These are phyloP conservation scores for Athetis lepigone DNA, from an alignment of 2,888 invertebrate species.

Conservation along the genomic window DNA sequence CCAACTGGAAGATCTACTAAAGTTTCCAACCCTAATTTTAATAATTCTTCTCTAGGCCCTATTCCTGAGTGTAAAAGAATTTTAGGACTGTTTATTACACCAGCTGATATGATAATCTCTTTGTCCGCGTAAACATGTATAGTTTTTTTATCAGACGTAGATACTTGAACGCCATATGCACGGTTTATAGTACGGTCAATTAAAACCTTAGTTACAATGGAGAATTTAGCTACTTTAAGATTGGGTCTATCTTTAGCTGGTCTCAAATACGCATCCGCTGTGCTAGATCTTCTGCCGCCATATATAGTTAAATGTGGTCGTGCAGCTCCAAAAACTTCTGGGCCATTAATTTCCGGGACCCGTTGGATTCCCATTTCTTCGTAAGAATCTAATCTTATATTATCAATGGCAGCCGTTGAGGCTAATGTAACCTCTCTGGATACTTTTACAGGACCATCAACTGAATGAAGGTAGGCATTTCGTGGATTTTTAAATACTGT, in stretches of 20 bases:
- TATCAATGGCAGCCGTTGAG: constrained; percentile 66
- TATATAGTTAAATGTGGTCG: constrained; percentile 74
- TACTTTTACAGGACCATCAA: constrained; percentile 73
- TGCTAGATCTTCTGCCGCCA: constrained; percentile 80
- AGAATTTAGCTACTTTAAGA: constrained; percentile 76
- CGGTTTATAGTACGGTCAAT: constrained; percentile 69
- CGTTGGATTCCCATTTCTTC: constrained; percentile 74
- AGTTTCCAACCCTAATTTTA: constrained; percentile 70
- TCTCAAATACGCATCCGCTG: constrained; percentile 80
- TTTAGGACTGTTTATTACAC: constrained; percentile 80
- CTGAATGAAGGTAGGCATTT: constrained; percentile 72
- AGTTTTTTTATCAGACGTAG: constrained; percentile 64
- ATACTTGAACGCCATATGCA: constrained; percentile 77
- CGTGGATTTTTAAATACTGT: constrained; percentile 64
- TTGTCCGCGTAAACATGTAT: constrained; percentile 72
- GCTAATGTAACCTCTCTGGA: constrained; percentile 68
- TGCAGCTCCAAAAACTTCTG: constrained; percentile 67
- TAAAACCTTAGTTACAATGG: constrained; percentile 78
- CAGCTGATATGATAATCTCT: constrained; percentile 83
- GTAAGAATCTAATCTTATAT: constrained; percentile 67
- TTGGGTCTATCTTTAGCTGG: constrained; percentile 73
- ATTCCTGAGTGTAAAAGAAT: constrained; percentile 83
- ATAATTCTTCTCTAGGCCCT: constrained; percentile 76
- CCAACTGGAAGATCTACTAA: constrained; percentile 82
- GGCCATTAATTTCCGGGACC: constrained; percentile 73